Conservation (phyloP, 2,888 invertebrate species). For the Tineola bisselliella region DNA sequence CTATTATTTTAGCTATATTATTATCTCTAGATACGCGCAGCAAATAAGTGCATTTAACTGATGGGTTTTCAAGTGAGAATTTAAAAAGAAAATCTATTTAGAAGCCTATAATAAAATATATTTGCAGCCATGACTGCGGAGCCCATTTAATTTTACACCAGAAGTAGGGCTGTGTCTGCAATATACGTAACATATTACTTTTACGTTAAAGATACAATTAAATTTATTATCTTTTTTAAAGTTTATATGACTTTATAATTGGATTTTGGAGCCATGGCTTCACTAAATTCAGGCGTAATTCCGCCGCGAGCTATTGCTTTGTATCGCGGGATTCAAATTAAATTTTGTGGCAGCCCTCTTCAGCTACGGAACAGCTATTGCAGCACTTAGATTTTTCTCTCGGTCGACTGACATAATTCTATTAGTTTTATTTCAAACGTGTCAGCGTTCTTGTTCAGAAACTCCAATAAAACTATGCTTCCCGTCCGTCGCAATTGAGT, state of each 20-base stretch:
- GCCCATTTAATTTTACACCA: neutral
- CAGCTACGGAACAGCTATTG: neutral
- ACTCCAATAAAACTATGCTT: neutral
- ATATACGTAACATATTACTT: neutral
- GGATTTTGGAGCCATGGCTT: neutral
- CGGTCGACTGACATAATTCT: slow-evolving; percentile 8
- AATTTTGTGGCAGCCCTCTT: neutral
- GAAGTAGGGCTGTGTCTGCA: neutral
- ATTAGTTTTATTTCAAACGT: slow-evolving; percentile 13
- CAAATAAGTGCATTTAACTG: neutral
- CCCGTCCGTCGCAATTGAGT: neutral
- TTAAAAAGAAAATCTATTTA: neutral
- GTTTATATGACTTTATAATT: neutral
- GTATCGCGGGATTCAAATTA: neutral
- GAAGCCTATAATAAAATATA: neutral
- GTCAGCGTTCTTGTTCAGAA: slow-evolving; percentile 6
- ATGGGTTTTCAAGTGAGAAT: neutral
- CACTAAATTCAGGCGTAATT: slow-evolving; percentile 4
- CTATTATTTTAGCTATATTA: no score
- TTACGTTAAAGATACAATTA: neutral
- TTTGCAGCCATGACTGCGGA: neutral
- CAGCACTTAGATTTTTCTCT: slow-evolving; percentile 5
- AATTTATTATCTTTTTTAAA: neutral
- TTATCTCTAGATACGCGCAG: no score
- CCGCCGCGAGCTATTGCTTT: slow-evolving; percentile 5